phyloP scores from a whole-genome alignment of 1,140 invertebrate species.

The Conus betulinus region DNA sequence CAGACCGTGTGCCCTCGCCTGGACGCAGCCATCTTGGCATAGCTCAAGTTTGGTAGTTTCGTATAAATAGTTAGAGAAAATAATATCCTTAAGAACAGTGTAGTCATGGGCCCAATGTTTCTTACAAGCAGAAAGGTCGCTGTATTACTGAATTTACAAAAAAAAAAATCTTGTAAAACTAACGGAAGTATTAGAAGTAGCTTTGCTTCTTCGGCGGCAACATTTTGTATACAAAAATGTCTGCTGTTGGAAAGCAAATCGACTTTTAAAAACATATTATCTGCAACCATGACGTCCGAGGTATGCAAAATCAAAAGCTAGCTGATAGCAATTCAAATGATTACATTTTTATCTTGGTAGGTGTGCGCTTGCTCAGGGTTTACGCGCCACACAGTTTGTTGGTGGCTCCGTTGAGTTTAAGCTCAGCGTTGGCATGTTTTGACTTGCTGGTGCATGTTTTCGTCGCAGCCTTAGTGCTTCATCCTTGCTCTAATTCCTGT shows the following conservation, averaged over 20 bases:
- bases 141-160: neutral
- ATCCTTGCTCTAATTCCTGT: neutral
- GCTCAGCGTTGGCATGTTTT: constrained; percentile 3
- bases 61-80: neutral
- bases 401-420: neutral
- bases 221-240: constrained; percentile 35
- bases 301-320: neutral
- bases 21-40: constrained; percentile 21
- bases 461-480: neutral
- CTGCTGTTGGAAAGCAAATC: constrained; percentile 14
- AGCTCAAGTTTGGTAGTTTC: neutral
- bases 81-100: neutral
- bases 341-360: neutral
- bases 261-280: constrained; percentile 21
- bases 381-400: neutral
- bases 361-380: neutral
- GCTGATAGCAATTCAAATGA: neutral
- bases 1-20: neutral
- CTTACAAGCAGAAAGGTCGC: neutral
- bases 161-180: neutral
- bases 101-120: too few relatives aligned
- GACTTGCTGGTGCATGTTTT: constrained; percentile 29
- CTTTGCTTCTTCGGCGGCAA: constrained; percentile 27
- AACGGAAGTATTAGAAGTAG: neutral
- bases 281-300: constrained; percentile 29